Percentiles rank a stretch among this genome's conserved stretches.
Conservation (phyloP, 2,113 vertebrate genomes). For the Capra hircus region DNA sequence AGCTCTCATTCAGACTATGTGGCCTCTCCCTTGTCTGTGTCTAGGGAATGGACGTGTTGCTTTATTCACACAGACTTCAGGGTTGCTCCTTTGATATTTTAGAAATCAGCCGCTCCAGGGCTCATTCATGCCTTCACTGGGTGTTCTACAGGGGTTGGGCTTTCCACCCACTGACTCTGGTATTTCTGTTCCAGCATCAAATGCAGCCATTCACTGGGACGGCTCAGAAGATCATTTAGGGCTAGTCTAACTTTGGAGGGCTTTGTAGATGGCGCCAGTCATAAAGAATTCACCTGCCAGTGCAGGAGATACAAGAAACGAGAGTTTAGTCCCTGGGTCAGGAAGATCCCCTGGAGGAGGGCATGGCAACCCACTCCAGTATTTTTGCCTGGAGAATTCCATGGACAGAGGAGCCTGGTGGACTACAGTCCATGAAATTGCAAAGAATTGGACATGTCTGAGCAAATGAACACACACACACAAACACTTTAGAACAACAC, state of each 20-base stretch:
- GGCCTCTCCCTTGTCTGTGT: background rate
- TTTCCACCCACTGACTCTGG: background rate
- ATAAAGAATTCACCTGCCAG: background rate
- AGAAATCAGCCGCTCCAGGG: background rate
- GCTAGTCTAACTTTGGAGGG: background rate
- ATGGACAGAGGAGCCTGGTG: background rate
- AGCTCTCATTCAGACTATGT: background rate
- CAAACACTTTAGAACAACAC: background rate
- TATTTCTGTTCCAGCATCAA: background rate
- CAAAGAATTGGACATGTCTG: background rate
- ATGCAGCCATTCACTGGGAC: background rate
- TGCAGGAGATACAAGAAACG: background rate
- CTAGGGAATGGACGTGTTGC: background rate
- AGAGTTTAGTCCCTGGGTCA: background rate
- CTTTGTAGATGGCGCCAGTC: background rate
- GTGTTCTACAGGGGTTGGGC: background rate
- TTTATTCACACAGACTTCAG: background rate
- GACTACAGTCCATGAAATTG: background rate
- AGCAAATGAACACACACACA: background rate
- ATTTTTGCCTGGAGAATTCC: background rate
- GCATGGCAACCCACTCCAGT: background rate
- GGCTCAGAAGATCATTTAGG: background rate
- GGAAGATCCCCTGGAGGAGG: background rate
- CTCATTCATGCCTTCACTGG: background rate
- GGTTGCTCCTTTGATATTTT: background rate